phyloP scores from a whole-genome alignment of 2,797 vertebrate genomes.

The Syngnathus acus region DNA sequence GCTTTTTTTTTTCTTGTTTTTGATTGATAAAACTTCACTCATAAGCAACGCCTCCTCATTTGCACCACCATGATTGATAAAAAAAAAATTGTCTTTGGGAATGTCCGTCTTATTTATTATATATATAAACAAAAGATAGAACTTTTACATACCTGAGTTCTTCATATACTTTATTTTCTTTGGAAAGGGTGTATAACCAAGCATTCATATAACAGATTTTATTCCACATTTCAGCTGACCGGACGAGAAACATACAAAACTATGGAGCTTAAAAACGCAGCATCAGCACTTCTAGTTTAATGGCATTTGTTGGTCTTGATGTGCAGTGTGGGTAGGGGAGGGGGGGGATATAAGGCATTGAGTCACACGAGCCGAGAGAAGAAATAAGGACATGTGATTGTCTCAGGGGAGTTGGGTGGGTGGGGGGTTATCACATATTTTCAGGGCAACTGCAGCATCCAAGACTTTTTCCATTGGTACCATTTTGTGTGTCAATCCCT shows the following conservation, averaged over 20 bases:
- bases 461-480: conserved; percentile 46
- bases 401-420: conserved; percentile 10
- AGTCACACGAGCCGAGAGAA: conserved; percentile 41
- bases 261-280: conserved; percentile 59
- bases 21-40: conserved; percentile 41
- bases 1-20: conserved; percentile 50
- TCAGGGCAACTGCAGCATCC: conserved; percentile 38
- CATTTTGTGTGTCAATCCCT: conserved; percentile 39
- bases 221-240: conserved; percentile 49
- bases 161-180: conserved; percentile 71
- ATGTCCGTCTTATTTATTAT: no score
- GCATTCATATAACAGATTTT: conserved; percentile 60
- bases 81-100: not conserved
- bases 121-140: no score
- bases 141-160: no score
- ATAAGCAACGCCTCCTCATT: conserved; percentile 17
- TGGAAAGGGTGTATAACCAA: conserved; percentile 68
- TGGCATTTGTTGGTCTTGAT: conserved; percentile 53
- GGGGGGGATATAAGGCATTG: conserved; percentile 53
- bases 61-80: not conserved
- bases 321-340: conserved; percentile 15
- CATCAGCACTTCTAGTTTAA: conserved; percentile 56
- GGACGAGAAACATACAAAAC: conserved; percentile 55
- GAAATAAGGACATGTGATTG: conserved; percentile 21
- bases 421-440: conserved; percentile 13